Percentiles rank a stretch among this genome's conserved stretches.
Evolutionary conservation across 1,140 invertebrate genomes (phyloP).

Genomic region (Drosophila asahinai): DNA sequence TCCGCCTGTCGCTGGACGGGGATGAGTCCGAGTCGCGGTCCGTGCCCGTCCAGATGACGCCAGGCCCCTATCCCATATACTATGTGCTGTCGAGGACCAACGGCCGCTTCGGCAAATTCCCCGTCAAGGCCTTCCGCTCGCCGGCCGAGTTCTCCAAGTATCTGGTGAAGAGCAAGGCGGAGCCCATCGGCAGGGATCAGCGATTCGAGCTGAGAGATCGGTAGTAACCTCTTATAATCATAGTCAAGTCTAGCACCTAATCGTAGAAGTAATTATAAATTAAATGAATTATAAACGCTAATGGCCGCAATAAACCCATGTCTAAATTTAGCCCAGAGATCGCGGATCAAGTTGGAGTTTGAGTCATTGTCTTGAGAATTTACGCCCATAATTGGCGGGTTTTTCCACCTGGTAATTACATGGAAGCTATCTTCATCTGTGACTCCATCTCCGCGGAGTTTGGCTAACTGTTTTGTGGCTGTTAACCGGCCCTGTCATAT

Average conservation of each 20-base stretch:
- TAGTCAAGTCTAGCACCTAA: conserved; percentile 16
- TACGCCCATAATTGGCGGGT: conserved; percentile 24
- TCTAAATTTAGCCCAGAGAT: conserved; percentile 30
- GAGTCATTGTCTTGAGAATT: conserved; percentile 34
- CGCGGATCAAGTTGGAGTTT: conserved; percentile 11
- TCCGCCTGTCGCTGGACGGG: conserved; percentile 3
- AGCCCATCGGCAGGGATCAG: conserved; percentile 58
- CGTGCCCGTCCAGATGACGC: conserved; percentile 71
- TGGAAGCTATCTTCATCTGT: conserved; percentile 45
- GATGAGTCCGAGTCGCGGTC: neutral
- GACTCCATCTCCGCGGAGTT: conserved; percentile 28
- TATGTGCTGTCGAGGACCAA: conserved; percentile 79
- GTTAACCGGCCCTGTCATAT: conserved; percentile 61
- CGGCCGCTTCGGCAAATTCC: conserved; percentile 81
- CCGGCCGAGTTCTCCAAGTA: conserved; percentile 75
- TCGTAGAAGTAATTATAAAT: conserved; percentile 28
- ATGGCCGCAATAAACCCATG: conserved; percentile 56
- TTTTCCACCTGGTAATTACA: conserved; percentile 63
- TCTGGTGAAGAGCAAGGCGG: conserved; percentile 75
- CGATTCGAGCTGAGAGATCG: conserved; percentile 56
- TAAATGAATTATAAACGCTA: conserved; percentile 58
- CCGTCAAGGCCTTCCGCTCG: conserved; percentile 73
- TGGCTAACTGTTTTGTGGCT: conserved; percentile 46
- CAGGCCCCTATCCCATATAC: conserved; percentile 79
- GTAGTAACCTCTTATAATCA: conserved; percentile 37